phyloP scores from a whole-genome alignment of 2,797 vertebrate species.

The Pseudochirops corinnae region DNA sequence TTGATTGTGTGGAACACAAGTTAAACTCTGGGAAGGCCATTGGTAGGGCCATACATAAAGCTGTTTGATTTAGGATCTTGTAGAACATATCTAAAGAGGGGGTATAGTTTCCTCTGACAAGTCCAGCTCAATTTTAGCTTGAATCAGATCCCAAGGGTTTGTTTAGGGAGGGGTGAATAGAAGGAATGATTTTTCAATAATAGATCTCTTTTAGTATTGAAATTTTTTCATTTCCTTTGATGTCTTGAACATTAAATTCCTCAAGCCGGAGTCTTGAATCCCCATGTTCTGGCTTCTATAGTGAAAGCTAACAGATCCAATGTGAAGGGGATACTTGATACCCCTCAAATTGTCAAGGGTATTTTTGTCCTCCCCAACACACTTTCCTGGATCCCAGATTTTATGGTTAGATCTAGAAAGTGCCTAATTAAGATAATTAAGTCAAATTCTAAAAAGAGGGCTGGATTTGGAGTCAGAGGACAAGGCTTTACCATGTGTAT shows the following conservation, averaged over 20 bases:
- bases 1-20: background rate
- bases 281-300: background rate
- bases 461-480: background rate
- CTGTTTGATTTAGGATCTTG: background rate
- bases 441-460: background rate
- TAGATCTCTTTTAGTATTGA: background rate
- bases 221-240: background rate
- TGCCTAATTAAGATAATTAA: background rate
- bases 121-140: background rate
- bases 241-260: background rate
- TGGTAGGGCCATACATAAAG: background rate
- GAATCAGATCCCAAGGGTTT: background rate
- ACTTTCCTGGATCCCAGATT: background rate
- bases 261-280: background rate
- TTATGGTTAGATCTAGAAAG: background rate
- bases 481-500: background rate
- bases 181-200: background rate
- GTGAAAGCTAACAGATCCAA: background rate
- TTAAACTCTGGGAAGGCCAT: background rate
- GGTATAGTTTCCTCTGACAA: background rate
- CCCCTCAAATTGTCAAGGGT: background rate
- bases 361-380: background rate
- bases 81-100: background rate
- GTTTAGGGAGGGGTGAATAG: background rate
- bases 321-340: background rate